Percentiles rank a stretch among this genome's conserved stretches.
Conservation (phyloP, 1,140 invertebrate genomes). For the Colletes latitarsis region DNA sequence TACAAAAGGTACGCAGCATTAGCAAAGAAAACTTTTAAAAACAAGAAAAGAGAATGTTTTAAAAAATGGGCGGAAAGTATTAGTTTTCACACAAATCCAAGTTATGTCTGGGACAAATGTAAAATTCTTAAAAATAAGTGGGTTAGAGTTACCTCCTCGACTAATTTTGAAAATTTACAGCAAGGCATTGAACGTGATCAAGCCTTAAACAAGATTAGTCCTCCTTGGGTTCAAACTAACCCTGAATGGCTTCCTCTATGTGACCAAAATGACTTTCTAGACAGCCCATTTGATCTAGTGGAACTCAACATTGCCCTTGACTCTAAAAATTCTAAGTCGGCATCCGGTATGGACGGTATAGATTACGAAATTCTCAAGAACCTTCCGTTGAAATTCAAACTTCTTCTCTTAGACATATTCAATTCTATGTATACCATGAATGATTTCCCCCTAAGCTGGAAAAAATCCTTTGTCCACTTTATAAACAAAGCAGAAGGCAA, state of each 20-base stretch:
- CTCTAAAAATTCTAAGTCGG: background rate
- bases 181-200: background rate
- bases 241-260: background rate
- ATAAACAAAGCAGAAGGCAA: background rate
- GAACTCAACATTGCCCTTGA: background rate
- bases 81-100: background rate
- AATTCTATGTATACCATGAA: background rate
- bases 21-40: slow-evolving; percentile 47
- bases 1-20: slow-evolving; percentile 39
- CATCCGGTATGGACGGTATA: too few species aligned
- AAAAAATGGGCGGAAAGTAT: background rate
- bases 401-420: too few species aligned
- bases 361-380: too few species aligned
- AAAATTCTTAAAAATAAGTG: background rate
- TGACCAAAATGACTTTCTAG: background rate
- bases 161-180: background rate
- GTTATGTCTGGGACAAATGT: background rate
- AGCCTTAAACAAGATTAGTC: slow-evolving; percentile 11
- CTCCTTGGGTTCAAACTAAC: background rate
- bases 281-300: background rate
- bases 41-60: slow-evolving; percentile 24
- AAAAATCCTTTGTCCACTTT: background rate
- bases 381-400: too few species aligned
- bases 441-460: background rate
- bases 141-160: background rate